These are phyloP conservation scores for Crotalus tigris DNA, from an alignment of 2,113 vertebrate species.

Conservation along the genomic window DNA sequence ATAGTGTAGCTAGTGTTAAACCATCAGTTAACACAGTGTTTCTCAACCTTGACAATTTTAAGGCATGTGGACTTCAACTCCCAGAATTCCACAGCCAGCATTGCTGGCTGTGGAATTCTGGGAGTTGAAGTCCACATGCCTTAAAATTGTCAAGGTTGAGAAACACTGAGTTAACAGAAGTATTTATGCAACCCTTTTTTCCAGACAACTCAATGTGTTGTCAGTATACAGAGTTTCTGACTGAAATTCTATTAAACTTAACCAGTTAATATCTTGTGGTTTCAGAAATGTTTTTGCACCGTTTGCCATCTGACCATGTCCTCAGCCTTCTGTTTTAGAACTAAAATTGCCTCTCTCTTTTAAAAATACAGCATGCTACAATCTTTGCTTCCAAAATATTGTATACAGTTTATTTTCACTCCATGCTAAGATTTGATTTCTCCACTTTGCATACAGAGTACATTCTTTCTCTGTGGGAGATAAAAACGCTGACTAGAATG, in stretches of 20 bases:
- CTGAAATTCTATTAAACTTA: not conserved
- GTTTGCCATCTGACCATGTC: not conserved
- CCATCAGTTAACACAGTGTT: not conserved
- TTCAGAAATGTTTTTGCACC: not conserved
- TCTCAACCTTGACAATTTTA: too few species aligned
- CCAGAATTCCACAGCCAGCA: too few species aligned
- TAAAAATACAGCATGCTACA: not conserved
- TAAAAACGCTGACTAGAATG: not conserved
- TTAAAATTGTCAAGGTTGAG: too few species aligned
- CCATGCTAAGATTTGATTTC: not conserved
- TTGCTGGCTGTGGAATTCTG: too few species aligned
- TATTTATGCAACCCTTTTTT: not conserved
- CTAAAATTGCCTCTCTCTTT: not conserved
- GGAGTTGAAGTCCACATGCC: too few species aligned
- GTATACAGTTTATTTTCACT: rapidly evolving
- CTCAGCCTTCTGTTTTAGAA: not conserved
- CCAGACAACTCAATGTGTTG: not conserved
- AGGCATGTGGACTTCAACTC: too few species aligned
- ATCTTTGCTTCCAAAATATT: not conserved
- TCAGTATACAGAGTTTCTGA: not conserved
- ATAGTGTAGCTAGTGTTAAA: not conserved
- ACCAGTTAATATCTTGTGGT: not conserved
- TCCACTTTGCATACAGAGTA: not conserved
- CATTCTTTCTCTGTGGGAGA: not conserved
- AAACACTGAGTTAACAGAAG: not conserved